Evolutionary conservation across 1,140 invertebrate genomes (phyloP), one percentile per base, ranked within the genome.

Genomic region (Eumaeus atala): DNA sequence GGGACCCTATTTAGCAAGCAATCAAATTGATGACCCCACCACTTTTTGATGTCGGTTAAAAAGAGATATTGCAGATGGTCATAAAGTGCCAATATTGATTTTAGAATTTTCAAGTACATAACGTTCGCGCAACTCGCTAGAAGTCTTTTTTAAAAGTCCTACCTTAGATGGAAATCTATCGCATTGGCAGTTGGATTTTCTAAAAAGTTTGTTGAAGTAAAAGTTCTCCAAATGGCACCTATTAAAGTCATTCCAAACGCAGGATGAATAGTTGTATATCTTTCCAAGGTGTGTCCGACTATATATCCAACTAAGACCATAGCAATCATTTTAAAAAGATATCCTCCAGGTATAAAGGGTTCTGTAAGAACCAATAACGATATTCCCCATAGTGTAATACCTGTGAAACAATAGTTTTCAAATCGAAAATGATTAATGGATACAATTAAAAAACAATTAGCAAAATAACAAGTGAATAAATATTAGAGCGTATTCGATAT

Each of bases 171-270:
- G 60, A 92, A 87, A 73, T 92, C 90, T 44, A 90, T 86, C 3
- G 91, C 84, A 34, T 94, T 89, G 17, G 88, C 78, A 1, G 72
- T 58, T 63, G 92, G 92, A 55, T 89, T 86, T 0, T 91, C 90
- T 47, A 92, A 89, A 59, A 94, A 91, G 69, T 90, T 86, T 11
- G 92, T 88, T 60, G 92, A 84, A 12, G 90, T 91, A 12, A 94
- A 80, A 75, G 95, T 95, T 77, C 92, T 91, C 62, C 93, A 91
- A 11, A 95, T 64, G 17, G 95, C 91, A 42, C 95, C 95, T 9
- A 92, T 91, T 53, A 95, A 64, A 10, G 96, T 90, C 94, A 96
- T 96, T 1, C 95, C 95, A 55, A 96, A 92, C 0, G 98, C 86
- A 2, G 95, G 91, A 17, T 95, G 96, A 54, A 97, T 79, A 9